Evolutionary conservation across 1,140 invertebrate genomes (phyloP), one percentile per base, ranked within the genome.

Genomic region (Drosophila seguyi): DNA sequence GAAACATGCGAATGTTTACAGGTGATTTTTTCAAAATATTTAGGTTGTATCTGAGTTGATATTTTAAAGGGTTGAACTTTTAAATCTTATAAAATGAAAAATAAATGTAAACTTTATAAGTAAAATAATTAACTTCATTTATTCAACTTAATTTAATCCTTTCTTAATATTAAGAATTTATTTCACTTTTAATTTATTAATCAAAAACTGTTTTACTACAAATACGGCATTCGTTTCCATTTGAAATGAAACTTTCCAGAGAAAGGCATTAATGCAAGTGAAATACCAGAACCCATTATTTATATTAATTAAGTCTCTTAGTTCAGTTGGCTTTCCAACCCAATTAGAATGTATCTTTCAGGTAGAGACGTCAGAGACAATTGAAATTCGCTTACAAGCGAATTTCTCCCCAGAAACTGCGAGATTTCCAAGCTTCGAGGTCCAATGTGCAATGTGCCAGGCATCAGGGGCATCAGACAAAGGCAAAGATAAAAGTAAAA

Each of bases 371-470:
- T n/a, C 34, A 27, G n/a, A 48, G 6, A 67, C 52, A 72, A 72
- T 72, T 69, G 50, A 69, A 69, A 72, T 48, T 57, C 50, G 59
- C 36, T 72, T 71, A 58, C 42, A 50, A 36, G 29, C 67, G 20
- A 50, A 72, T 72, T 72, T 72, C 69, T 58, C 66, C 38, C 38
- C 25, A n/a, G 34, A 44, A 36, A 62, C 38, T 55, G 47, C 27
- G 63, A n/a, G 34, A 50, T 68, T 68, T 65, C 36, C 27, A 42
- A 29, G 44, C 22, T 25, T 0, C 34, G 45, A 38, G 60, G 45
- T 77, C 59, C 82, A 85, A 59, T 81, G 81, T 85, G 82, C 81
- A 77, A 41, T 68, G 53, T 39, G 53, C 16, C 39, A 34, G 27
- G 57, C 57, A 59, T 25, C 59, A 16, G 52, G 11, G 48, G 39